Percentiles rank a stretch among this genome's conserved stretches.
Evolutionary conservation across 1,140 invertebrate species (phyloP).

Genomic region (Trinorchestia longiramus): DNA sequence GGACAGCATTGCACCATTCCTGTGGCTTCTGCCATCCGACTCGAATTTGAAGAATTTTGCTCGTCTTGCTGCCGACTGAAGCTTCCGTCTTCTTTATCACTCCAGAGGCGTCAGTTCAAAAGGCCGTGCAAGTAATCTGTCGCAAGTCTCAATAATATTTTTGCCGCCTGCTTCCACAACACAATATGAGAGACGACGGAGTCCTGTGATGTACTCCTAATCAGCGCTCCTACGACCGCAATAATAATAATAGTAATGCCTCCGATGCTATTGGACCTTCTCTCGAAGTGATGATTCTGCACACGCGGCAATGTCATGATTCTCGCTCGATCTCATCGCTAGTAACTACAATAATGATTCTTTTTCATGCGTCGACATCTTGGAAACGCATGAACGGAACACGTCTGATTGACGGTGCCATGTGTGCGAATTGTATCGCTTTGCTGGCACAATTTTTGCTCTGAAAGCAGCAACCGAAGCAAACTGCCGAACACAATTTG

Average conservation of each 20-base stretch:
- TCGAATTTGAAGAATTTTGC: conserved; percentile 22
- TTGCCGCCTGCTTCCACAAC: neutral
- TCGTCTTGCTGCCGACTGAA: neutral
- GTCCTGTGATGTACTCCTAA: conserved; percentile 14
- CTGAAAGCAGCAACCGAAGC: neutral
- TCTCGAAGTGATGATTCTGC: neutral
- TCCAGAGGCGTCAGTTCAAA: neutral
- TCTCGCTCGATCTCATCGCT: neutral
- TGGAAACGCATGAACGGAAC: neutral
- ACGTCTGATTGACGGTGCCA: neutral
- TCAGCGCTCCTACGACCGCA: neutral
- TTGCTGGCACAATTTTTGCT: neutral
- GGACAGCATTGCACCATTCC: neutral
- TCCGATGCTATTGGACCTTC: neutral
- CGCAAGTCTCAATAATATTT: conserved; percentile 40
- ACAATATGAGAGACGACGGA: conserved; percentile 13
- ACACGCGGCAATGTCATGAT: neutral
- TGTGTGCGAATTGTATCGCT: conserved; percentile 2
- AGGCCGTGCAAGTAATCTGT: conserved; percentile 31
- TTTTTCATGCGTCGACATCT: neutral
- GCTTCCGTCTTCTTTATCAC: conserved; percentile 27
- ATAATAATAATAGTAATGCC: conserved; percentile 15
- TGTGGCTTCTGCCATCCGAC: neutral
- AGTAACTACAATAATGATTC: neutral
- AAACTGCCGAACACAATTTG: conserved; percentile 1